Percentiles rank a stretch among this genome's conserved stretches.
Conservation (phyloP, 2,797 vertebrate genomes). For the Clarias pachynema region DNA sequence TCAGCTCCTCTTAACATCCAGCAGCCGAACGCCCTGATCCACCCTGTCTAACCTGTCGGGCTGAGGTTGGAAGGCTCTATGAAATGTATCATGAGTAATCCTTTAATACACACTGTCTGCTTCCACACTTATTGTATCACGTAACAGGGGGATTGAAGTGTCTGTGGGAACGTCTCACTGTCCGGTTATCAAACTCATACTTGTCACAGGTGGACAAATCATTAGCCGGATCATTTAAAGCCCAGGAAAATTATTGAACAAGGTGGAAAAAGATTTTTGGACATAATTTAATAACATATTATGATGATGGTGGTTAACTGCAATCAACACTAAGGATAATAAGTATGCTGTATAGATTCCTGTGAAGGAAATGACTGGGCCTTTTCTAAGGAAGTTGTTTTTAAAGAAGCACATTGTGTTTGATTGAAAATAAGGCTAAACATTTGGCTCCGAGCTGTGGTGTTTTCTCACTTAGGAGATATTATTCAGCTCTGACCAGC, state of each 20-base stretch:
- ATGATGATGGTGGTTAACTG: neutral
- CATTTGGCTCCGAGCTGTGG: constrained; percentile 14
- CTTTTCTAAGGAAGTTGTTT: neutral
- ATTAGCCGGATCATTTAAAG: neutral
- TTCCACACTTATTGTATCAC: neutral
- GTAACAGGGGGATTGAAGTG: neutral
- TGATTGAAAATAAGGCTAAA: neutral
- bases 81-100: constrained; percentile 23
- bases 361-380: neutral
- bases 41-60: constrained; percentile 22
- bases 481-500: neutral
- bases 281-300: neutral
- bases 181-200: neutral
- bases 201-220: neutral
- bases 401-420: constrained; percentile 16
- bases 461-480: constrained; percentile 15
- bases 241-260: neutral
- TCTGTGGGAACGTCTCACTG: constrained; percentile 6
- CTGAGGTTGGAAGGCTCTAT: constrained; percentile 19
- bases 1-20: constrained; percentile 11
- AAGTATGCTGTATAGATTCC: neutral
- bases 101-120: constrained; percentile 42
- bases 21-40: constrained; percentile 11
- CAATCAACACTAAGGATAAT: neutral
- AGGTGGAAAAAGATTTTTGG: no score